Evolutionary conservation across 1,140 invertebrate species (phyloP).

Genomic region (Eueides isabella): DNA sequence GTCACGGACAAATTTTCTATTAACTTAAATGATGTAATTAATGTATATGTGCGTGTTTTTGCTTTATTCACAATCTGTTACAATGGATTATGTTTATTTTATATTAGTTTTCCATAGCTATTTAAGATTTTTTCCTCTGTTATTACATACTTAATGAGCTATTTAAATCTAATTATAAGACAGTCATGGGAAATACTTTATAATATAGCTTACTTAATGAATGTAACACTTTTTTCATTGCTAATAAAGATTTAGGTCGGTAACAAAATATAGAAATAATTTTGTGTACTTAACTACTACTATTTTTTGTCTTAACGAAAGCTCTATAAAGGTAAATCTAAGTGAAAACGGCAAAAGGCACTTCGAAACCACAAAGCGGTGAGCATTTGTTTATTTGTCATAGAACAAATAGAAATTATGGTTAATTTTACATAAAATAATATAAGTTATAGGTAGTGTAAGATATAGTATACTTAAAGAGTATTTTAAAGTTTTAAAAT

Average conservation of each 20-base stretch:
- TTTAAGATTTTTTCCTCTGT: neutral
- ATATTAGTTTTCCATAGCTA: neutral
- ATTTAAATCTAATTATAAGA: constrained; percentile 1
- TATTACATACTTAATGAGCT: neutral
- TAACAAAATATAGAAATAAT: neutral
- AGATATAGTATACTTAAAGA: too few species aligned
- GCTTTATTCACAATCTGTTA: neutral
- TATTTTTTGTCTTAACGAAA: too few species aligned
- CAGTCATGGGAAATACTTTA: neutral
- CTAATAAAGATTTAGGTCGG: neutral
- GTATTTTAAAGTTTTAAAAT: too few species aligned
- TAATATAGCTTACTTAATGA: neutral
- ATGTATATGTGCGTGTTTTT: neutral
- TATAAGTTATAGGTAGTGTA: too few species aligned
- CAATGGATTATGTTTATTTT: neutral
- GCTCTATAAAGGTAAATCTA: too few species aligned
- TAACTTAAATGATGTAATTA: constrained; percentile 51
- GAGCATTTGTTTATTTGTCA: too few species aligned
- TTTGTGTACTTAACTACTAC: too few species aligned
- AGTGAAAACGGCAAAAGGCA: too few species aligned
- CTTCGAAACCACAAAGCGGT: too few species aligned
- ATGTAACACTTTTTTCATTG: neutral
- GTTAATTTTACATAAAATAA: too few species aligned
- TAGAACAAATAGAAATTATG: too few species aligned
- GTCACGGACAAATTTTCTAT: constrained; percentile 71